Evolutionary conservation across 2,113 vertebrate species (phyloP), one percentile per base, ranked within the genome.

Genomic region (Zapus hudsonius): DNA sequence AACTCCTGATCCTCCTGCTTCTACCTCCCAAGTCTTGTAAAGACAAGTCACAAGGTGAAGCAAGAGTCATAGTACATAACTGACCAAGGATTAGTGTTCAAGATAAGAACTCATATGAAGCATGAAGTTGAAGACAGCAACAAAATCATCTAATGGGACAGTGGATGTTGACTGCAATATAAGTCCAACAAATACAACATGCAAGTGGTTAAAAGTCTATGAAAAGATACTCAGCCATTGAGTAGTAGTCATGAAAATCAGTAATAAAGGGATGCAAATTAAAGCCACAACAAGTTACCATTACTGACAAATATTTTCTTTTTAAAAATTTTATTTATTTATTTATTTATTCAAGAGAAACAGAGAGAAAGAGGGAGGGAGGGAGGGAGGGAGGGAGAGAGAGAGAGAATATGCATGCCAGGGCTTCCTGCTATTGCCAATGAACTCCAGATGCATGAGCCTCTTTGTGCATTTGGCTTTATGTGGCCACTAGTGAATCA

Each of bases 221-320:
- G 13, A 44, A 75, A 64, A 83, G 42, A 61, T 13, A 73, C 23
- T 72, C n/a, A 74, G 9, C 27, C 70, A 57, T n/a, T 66, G 73
- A 74, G 31, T 47, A 85, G 61, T 64, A 38, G 64, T 55, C 27
- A 74, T 36, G 64, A 7, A 79, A 67, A 88, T 55, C 38, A 80
- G 23, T n/a, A 23, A 90, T 44, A n/a, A 72, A 29, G 44, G 40
- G 67, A 87, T 38, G n/a, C 31, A 84, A 67, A 74, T 87, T 83
- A 84, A 90, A 92, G 17, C 19, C 27, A 75, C 25, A 79, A 90
- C n/a, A 81, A 80, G 61, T 94, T 80, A 74, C 20, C 11, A 74
- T 55, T 69, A 66, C 15, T 72, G 47, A 47, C 40, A 86, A 87
- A 90, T 12, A 47, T 47, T 47, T 47, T 47, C 47, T 47, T 47